Evolutionary conservation across 2,113 vertebrate species (phyloP).

Genomic region (Nothobranchius kuhntae): DNA sequence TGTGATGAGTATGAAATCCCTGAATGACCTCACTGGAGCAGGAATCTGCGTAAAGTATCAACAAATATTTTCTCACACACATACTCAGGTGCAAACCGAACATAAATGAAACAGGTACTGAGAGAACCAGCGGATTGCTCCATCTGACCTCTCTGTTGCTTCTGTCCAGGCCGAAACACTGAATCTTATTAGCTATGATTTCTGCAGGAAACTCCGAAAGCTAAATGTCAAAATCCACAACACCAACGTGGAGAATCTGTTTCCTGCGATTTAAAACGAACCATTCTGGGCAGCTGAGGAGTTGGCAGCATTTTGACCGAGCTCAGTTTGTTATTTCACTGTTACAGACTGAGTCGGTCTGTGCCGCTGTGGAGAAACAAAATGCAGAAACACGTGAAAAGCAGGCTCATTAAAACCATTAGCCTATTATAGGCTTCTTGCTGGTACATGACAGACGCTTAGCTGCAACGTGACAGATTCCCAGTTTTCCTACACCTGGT

Average conservation of each 20-base stretch:
- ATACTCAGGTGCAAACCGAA: slow-evolving; percentile 23
- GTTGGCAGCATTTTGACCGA: slow-evolving; percentile 29
- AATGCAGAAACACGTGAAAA: slow-evolving; percentile 35
- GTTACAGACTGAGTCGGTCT: slow-evolving; percentile 22
- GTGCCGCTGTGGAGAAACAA: slow-evolving; percentile 5
- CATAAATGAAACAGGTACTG: slow-evolving; percentile 9
- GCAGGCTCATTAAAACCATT: slow-evolving; percentile 51
- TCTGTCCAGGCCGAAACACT: slow-evolving; percentile 22
- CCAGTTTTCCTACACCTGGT: slow-evolving; percentile 52
- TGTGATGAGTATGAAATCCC: slow-evolving; percentile 47
- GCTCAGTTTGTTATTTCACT: slow-evolving; percentile 18
- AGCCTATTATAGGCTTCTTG: slow-evolving; percentile 24
- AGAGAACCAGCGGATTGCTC: slow-evolving; percentile 33
- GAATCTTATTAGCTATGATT: slow-evolving; percentile 52
- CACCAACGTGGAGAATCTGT: slow-evolving; percentile 49
- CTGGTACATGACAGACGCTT: slow-evolving; percentile 43
- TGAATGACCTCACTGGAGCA: slow-evolving; percentile 10
- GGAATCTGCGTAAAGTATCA: slow-evolving; percentile 21
- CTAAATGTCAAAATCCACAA: slow-evolving; percentile 53
- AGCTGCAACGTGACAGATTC: slow-evolving; percentile 21
- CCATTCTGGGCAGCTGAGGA: slow-evolving; percentile 16
- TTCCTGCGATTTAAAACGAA: slow-evolving; percentile 54
- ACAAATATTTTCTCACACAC: slow-evolving; percentile 4
- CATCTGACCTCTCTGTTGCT: slow-evolving; percentile 35
- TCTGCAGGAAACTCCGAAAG: slow-evolving; percentile 52